A percentile compares a stretch with the other conserved stretches of the same genome.
Evolutionary conservation across 2,888 invertebrate genomes (phyloP).

Genomic region (Onchidella celtica): DNA sequence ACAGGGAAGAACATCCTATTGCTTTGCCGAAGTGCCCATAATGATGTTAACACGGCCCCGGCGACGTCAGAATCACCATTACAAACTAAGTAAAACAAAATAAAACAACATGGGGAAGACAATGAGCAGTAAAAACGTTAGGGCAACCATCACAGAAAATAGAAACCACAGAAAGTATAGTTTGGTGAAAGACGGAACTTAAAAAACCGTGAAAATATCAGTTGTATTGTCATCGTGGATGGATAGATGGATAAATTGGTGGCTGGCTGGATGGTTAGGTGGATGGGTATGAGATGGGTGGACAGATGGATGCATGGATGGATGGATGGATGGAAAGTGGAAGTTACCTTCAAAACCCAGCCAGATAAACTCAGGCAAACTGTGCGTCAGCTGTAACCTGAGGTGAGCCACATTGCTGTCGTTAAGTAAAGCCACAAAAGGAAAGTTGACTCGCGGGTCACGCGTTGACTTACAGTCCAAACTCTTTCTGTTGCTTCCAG

Average conservation of each 20-base stretch:
- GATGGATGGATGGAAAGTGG: no score
- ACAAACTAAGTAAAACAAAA: no score
- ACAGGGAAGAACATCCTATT: no score
- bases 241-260: neutral
- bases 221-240: no score
- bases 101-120: no score
- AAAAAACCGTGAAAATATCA: no score
- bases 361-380: slow-evolving; percentile 54
- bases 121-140: no score
- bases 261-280: neutral
- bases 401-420: slow-evolving; percentile 54
- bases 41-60: no score
- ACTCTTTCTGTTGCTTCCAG: slow-evolving; percentile 43
- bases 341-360: slow-evolving; percentile 58
- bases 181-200: no score
- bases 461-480: slow-evolving; percentile 48
- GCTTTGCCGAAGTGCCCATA: no score
- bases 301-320: neutral
- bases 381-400: slow-evolving; percentile 36
- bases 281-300: neutral
- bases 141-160: no score
- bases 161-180: no score
- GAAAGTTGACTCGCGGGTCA: slow-evolving; percentile 53
- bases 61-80: neutral
- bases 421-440: slow-evolving; percentile 56